Conservation (phyloP, 2,888 invertebrate species). For the Sarcophaga carnaria region DNA sequence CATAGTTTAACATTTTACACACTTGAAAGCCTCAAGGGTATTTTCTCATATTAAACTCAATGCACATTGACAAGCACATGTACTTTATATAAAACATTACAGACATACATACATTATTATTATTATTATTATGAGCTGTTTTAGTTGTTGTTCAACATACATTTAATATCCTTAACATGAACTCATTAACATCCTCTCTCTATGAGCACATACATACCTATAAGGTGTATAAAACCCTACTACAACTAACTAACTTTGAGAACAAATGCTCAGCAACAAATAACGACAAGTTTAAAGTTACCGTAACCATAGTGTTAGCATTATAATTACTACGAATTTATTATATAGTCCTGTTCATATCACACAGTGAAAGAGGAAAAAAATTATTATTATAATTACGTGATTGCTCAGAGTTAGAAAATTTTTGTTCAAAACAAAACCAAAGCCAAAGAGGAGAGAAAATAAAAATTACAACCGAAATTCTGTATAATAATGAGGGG, state of each 20-base stretch:
- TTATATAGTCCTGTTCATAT: constrained; percentile 28
- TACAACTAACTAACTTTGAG: constrained; percentile 7
- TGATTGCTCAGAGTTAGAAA: constrained; percentile 66
- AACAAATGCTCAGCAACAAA: constrained; percentile 27
- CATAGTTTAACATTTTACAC: constrained; percentile 74
- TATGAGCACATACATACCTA: constrained; percentile 6
- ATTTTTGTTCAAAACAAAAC: background rate
- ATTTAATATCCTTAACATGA: constrained; percentile 65
- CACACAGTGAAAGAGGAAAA: constrained; percentile 6
- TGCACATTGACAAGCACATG: constrained; percentile 9
- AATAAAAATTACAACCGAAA: constrained; percentile 11
- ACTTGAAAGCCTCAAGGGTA: constrained; percentile 76
- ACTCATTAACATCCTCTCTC: constrained; percentile 64
- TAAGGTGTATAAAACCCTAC: background rate
- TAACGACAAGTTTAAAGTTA: constrained; percentile 38
- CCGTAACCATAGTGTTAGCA: constrained; percentile 72
- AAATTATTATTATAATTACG: constrained; percentile 71
- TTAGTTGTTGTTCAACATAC: constrained; percentile 17
- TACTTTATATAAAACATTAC: background rate
- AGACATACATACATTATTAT: background rate
- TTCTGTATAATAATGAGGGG: constrained; percentile 31
- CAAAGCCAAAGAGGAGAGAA: background rate
- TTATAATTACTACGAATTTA: constrained; percentile 75
- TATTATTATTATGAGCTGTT: background rate
- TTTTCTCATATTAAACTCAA: constrained; percentile 60